Evolutionary conservation across 1,140 invertebrate species (phyloP), one percentile per base, ranked within the genome.

Genomic region (Anadara kagoshimensis): DNA sequence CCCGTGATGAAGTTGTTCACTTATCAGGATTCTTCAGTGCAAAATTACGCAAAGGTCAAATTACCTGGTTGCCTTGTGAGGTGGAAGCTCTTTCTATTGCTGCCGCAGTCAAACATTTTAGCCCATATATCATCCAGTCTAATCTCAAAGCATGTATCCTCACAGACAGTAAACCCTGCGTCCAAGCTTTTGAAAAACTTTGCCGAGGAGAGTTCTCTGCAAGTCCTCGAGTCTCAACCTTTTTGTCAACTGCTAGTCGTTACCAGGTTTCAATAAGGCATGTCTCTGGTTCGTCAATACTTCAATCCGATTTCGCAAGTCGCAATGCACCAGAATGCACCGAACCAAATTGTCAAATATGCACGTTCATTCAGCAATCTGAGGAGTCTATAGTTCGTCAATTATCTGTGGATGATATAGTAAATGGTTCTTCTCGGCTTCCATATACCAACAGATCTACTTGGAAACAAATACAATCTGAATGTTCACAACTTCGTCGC

Each of bases 121-220:
- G 67, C 26, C 75, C 65, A 29, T 68, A 59, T 47, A 73, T 70
- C 4, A 61, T 79, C 16, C 76, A 81, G 26, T 76, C 69, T 74
- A 58, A 36, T 36, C 29, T 36, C 4, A 43, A 54, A n/a, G 49
- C 71, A 0, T 69, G 73, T 56, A 26, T 78, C 7, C 53, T 78
- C 5, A 78, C 76, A 22, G 68, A 78, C 45, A 78, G 59, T 56
- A 59, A 69, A 47, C 76, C 72, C 3, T 76, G 70, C 58, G 73
- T 76, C 14, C 78, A 73, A 10, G 78, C 78, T 22, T 58, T 58
- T 49, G 70, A 74, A 47, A 79, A 79, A 24, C 61, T 77, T 0
- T 71, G 69, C 26, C 43, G 74, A 10, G 78, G 78, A n/a, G 71
- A 76, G 36, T 79, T 79, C 51, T 76, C 73, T 11, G 54, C 66